Base-by-base conservation (phyloP, 2,888 invertebrate genomes). In the Eumacrocentrus americanus region DNA sequence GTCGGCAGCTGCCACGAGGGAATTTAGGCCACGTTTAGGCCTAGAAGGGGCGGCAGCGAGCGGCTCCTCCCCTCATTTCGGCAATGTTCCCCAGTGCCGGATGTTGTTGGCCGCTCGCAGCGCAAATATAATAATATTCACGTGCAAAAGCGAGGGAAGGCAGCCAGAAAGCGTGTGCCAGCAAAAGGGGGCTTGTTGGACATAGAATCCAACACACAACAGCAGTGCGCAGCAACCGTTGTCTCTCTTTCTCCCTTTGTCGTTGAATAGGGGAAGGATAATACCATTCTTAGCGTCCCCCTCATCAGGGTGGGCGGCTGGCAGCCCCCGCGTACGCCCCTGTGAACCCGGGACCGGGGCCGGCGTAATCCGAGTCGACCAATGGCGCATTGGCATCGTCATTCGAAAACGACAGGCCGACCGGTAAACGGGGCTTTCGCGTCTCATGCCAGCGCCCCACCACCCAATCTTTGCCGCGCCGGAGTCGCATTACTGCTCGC, bases 281-380 rank as follows among this genome's bases (percentile, higher is more conserved):
- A 59, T 51, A 6, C 40, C 7, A 40, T 18, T 29, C 16, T 6
- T 35, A 20, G 40, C 53, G 60, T 57, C 48, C 58, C 52, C 42
- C 37, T 51, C 53, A 47, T 70, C 72, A 70, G 73, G 73, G 73
- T 75, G 75, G 73, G 74, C 72, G 78, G 73, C 76, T 66, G 68
- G 72, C 65, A 65, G 68, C 67, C 72, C 69, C 71, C 64, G 72
- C 74, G 70, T 74, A 76, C 76, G 76, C 76, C 76, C 75, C 75
- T 75, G 74, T 65, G 61, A 67, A 67, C 62, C 61, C 65, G 64
- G 67, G 66, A 66, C 67, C 70, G 70, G 64, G 48, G 64, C 64
- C 60, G 50, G 51, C 46, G 38, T 22, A 44, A 46, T 50, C 40
- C 25, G 14, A 42, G 20, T 42, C 62, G 38, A 63, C 66, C 66